A percentile compares a stretch with the other conserved stretches of the same genome.
These are phyloP conservation scores for Bettongia penicillata DNA, from an alignment of 2,113 vertebrate species.

Conservation along the genomic window DNA sequence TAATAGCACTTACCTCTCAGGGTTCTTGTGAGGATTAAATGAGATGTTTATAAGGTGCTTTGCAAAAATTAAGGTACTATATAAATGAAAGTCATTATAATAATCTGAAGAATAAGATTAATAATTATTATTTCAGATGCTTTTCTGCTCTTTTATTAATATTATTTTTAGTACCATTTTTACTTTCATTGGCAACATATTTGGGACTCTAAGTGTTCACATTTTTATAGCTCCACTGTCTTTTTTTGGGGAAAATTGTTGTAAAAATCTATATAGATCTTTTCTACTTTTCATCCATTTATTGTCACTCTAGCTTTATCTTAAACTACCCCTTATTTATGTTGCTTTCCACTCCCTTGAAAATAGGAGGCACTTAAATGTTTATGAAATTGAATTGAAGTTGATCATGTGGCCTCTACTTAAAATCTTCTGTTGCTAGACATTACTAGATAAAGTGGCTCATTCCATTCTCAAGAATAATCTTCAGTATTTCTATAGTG, in stretches of 20 bases:
- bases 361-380: background rate
- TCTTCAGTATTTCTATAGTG: background rate
- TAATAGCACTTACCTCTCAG: background rate
- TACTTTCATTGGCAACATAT: background rate
- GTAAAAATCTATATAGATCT: background rate
- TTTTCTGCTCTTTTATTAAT: background rate
- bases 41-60: background rate
- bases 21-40: background rate
- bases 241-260: background rate
- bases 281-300: background rate
- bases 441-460: background rate
- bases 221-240: background rate
- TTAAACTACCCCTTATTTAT: background rate
- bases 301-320: background rate
- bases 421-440: background rate
- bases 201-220: background rate
- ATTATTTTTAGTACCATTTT: background rate
- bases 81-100: background rate
- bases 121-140: background rate
- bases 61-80: background rate
- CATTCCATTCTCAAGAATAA: background rate
- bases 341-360: background rate
- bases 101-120: background rate
- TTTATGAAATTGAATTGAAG: background rate
- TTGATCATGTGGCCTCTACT: background rate